These are phyloP conservation scores for Parapsyche elsis DNA, from an alignment of 1,140 invertebrate species.

Conservation along the genomic window DNA sequence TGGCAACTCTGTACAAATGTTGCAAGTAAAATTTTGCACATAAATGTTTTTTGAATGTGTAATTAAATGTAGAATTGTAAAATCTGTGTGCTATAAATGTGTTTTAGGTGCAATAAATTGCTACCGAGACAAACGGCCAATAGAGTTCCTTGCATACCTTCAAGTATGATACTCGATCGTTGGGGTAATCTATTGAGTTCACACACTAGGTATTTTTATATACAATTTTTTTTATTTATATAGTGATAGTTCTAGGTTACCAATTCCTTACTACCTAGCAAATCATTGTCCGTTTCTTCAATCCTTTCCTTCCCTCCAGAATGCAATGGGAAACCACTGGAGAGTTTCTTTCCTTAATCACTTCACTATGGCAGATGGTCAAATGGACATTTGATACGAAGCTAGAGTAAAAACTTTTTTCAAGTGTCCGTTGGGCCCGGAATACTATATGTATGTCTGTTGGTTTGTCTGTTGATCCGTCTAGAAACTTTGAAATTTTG, in stretches of 20 bases:
- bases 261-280: no score
- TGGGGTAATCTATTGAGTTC: slow-evolving; percentile 76
- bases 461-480: no score
- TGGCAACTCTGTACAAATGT: slow-evolving; percentile 80
- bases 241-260: no score
- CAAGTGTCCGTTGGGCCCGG: slow-evolving; percentile 54
- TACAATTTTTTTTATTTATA: neutral
- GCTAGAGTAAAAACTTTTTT: no score
- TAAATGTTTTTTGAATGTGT: neutral
- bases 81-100: slow-evolving; percentile 23
- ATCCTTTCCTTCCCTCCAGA: no score
- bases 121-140: slow-evolving; percentile 72
- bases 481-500: no score
- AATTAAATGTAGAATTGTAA: slow-evolving; percentile 5
- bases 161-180: slow-evolving; percentile 76
- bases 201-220: slow-evolving; percentile 70
- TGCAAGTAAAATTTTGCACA: slow-evolving; percentile 63
- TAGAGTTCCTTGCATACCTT: slow-evolving; percentile 74
- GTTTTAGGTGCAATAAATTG: slow-evolving; percentile 66
- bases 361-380: no score
- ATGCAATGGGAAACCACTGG: no score
- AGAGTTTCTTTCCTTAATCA: no score
- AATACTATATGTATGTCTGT: no score
- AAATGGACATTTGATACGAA: no score
- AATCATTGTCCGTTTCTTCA: no score